Base-by-base conservation (phyloP, 2,888 invertebrate species). In the Drosophila longiperda region DNA sequence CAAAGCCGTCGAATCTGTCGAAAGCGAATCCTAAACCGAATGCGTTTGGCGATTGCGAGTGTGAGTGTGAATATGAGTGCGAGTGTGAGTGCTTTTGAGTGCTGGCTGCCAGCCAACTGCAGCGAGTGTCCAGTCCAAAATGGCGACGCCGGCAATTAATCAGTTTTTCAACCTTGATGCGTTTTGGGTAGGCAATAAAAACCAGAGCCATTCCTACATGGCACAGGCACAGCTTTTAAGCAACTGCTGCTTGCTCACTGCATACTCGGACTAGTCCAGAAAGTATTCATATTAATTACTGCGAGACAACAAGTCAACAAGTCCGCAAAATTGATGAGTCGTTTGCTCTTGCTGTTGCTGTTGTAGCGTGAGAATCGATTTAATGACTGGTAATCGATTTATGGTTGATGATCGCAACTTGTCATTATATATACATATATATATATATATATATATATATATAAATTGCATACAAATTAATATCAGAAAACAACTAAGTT, bases 111-210 rank as follows among this genome's bases (percentile, higher is more conserved):
- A 17, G 32, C 67, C 55, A 66, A 45, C 70, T 57, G 52, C 61
- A 48, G 54, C 62, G 70, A 75, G 50, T 70, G 54, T 17, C 12
- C 26, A 36, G 53, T 61, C 58, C 63, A 74, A 78, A 73, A 78
- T 67, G 74, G 67, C 59, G 52, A 55, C 60, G 49, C 36, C 45
- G 54, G 49, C 87, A 84, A 83, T 83, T 81, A 82, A 81, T 82
- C 84, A 87, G 64, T 68, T 60, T 66, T 86, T 60, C 57, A 68
- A 62, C 72, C 66, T 76, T 60, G 29, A 42, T 55, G 32, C 32
- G 40, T 69, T 76, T 67, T 50, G 53, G 73, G 48, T 58, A n/a
- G 65, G 40, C 64, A 40, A 84, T 81, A 84, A 78, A 82, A 78
- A 64, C 36, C 12, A 15, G 8, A 55, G 54, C 40, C 50, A 34